These are phyloP conservation scores for Daktulosphaira vitifoliae DNA, from an alignment of 1,140 invertebrate species.

Conservation along the genomic window DNA sequence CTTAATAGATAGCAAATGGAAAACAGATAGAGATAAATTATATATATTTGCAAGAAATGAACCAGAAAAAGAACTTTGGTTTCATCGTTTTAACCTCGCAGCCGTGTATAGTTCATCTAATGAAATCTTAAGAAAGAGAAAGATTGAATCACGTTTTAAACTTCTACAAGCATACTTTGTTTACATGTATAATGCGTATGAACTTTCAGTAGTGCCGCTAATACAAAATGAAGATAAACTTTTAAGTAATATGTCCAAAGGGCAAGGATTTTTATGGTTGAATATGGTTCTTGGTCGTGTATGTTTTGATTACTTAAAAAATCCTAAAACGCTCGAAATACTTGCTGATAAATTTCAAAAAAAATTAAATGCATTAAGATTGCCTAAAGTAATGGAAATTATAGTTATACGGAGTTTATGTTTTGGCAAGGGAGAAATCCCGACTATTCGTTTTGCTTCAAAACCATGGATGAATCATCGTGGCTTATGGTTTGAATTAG, in stretches of 20 bases:
- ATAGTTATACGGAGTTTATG: conserved; percentile 41
- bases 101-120: conserved; percentile 34
- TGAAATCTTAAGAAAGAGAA: conserved; percentile 15
- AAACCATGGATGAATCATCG: conserved; percentile 70
- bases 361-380: conserved; percentile 74
- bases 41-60: conserved; percentile 73
- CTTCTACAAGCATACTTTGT: conserved; percentile 16
- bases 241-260: neutral
- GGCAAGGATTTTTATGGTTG: conserved; percentile 49
- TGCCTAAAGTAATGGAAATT: conserved; percentile 31
- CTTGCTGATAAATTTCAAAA: conserved; percentile 70
- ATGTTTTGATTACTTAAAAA: conserved; percentile 66
- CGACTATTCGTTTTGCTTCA: conserved; percentile 64
- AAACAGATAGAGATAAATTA: conserved; percentile 38
- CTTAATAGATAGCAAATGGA: conserved; percentile 2
- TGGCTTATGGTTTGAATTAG: conserved; percentile 88
- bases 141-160: conserved; percentile 21
- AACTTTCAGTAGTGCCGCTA: neutral
- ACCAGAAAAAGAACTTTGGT: conserved; percentile 84
- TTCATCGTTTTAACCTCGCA: conserved; percentile 43
- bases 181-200: conserved; percentile 8
- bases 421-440: conserved; percentile 45
- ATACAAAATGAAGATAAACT: neutral
- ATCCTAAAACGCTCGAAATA: conserved; percentile 52
- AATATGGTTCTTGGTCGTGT: conserved; percentile 67